Conservation (phyloP, 2,113 vertebrate genomes). For the Bungarus multicinctus region DNA sequence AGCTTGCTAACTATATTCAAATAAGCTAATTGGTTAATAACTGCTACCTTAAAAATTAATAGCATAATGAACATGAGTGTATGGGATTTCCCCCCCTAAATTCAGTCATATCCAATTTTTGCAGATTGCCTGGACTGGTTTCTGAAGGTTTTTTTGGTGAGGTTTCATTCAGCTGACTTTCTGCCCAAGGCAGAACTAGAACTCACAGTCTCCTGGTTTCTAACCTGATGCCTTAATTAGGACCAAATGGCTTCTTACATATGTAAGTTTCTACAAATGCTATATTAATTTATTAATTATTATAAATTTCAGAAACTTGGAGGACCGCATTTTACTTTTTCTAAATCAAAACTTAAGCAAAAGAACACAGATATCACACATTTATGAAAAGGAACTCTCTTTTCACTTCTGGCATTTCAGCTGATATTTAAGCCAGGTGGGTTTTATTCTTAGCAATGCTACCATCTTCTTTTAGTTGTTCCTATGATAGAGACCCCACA, state of each 20-base stretch:
- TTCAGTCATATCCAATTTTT: background rate
- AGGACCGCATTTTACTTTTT: background rate
- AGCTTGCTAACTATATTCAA: background rate
- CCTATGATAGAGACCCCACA: conserved; percentile 32
- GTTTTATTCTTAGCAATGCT: conserved; percentile 54
- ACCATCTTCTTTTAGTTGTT: conserved; percentile 44
- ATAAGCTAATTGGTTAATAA: background rate
- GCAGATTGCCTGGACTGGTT: background rate
- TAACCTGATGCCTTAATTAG: background rate
- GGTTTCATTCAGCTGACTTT: background rate
- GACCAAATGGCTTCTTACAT: background rate
- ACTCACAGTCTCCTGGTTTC: background rate
- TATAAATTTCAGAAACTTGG: background rate
- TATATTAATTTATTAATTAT: background rate
- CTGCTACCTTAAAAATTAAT: background rate
- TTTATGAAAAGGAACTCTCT: conserved; percentile 33
- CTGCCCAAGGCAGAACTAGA: background rate
- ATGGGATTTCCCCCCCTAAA: fast-evolving
- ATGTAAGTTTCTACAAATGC: background rate
- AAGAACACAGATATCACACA: background rate
- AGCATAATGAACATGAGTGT: background rate
- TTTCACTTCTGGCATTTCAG: conserved; percentile 35
- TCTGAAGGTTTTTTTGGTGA: background rate
- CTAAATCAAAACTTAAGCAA: background rate
- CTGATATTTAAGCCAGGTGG: conserved; percentile 51